Evolutionary conservation across 2,888 invertebrate species (phyloP).

Genomic region (Artemia sp.): DNA sequence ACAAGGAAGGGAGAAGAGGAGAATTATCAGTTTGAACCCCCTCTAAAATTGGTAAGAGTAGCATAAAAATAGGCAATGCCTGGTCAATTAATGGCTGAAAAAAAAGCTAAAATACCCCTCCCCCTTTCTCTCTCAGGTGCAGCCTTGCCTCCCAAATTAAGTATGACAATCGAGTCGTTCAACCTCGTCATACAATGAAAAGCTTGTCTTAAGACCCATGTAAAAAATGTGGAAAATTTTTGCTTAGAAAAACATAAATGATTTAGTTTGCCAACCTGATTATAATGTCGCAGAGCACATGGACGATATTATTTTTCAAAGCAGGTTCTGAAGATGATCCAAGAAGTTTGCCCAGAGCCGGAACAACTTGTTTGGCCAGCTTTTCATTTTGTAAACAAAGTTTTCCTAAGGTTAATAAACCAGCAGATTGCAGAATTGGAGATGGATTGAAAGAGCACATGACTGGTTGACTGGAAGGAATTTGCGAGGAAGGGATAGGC

Average conservation of each 20-base stretch:
- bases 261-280: conserved; percentile 34
- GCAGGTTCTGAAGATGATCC: conserved; percentile 36
- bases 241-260: not conserved
- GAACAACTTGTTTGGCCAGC: conserved; percentile 44
- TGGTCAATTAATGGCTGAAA: too few species aligned
- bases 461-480: conserved; percentile 3
- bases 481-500: conserved; percentile 6
- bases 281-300: conserved; percentile 49
- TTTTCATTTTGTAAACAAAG: conserved; percentile 46
- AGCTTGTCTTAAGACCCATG: too few species aligned
- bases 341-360: conserved; percentile 44
- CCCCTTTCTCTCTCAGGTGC: too few species aligned
- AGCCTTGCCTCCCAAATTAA: too few species aligned
- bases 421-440: conserved; percentile 27
- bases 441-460: conserved; percentile 13
- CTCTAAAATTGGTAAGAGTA: too few species aligned
- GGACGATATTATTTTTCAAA: conserved; percentile 48
- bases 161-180: too few species aligned
- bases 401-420: conserved; percentile 36
- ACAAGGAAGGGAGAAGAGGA: too few species aligned
- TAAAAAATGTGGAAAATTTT: too few species aligned
- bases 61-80: too few species aligned
- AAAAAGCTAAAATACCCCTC: too few species aligned
- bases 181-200: too few species aligned
- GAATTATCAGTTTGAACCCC: too few species aligned